Conservation (phyloP, 1,140 invertebrate species). For the Eulimnadia texana region DNA sequence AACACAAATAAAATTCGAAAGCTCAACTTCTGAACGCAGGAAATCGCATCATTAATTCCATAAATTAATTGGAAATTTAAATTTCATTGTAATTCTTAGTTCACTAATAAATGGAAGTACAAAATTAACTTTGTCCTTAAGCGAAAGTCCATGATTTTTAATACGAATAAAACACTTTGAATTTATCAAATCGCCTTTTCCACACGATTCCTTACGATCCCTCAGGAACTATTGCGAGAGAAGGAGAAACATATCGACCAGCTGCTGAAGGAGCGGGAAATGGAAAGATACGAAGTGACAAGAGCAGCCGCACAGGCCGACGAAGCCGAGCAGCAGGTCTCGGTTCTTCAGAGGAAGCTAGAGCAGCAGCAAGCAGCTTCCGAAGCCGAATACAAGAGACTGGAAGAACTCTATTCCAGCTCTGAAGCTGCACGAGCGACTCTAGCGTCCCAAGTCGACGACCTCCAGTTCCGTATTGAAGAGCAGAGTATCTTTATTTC, state of each 20-base stretch:
- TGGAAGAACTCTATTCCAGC: constrained; percentile 31
- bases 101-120: no score
- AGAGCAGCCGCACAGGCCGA: constrained; percentile 53
- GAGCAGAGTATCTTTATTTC: constrained; percentile 66
- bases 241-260: constrained; percentile 86
- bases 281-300: constrained; percentile 68
- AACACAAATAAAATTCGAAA: no score
- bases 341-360: constrained; percentile 35
- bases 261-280: constrained; percentile 71
- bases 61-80: no score
- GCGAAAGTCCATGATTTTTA: not conserved
- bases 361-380: constrained; percentile 36
- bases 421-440: constrained; percentile 49
- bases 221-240: constrained; percentile 73
- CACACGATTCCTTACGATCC: not conserved
- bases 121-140: no score
- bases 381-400: constrained; percentile 32
- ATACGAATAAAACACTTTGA: not conserved
- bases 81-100: no score
- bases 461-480: constrained; percentile 78
- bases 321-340: constrained; percentile 40
- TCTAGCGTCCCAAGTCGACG: constrained; percentile 56
- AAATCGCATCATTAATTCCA: no score
- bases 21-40: no score
- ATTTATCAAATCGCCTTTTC: no score